Conservation (phyloP, 2,113 vertebrate genomes). For the Naja naja region DNA sequence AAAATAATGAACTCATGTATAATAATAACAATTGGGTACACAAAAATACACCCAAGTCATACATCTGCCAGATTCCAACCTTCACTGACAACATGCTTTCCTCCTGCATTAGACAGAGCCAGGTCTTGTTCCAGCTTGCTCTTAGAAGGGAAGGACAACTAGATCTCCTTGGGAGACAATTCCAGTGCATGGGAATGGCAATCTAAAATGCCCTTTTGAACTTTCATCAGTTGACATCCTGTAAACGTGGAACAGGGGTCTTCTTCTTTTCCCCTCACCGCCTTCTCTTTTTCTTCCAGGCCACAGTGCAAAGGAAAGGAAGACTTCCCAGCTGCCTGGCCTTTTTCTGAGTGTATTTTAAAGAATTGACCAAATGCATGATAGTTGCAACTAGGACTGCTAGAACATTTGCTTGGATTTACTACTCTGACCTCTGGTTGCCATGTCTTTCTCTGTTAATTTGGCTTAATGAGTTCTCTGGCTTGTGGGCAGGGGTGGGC, state of each 20-base stretch:
- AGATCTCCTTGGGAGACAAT: not conserved
- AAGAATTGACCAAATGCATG: not conserved
- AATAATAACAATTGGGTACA: not conserved
- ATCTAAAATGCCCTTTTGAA: not conserved
- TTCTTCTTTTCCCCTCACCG: not conserved
- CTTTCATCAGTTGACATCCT: not conserved
- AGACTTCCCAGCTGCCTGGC: not conserved
- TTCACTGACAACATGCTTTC: not conserved
- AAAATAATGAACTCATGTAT: not conserved
- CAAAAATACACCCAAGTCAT: not conserved
- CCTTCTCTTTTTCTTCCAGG: not conserved
- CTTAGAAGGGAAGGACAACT: not conserved
- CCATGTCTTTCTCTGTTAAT: not conserved
- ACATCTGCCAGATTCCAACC: not conserved
- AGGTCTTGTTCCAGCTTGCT: not conserved
- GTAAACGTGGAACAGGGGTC: not conserved
- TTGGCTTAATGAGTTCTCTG: not conserved
- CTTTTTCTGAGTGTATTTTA: not conserved
- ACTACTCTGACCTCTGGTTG: not conserved
- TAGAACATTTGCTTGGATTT: not conserved
- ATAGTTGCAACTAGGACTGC: not conserved
- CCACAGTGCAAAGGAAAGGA: not conserved
- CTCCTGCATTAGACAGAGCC: not conserved
- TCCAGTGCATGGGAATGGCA: not conserved
- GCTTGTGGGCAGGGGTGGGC: not conserved